Evolutionary conservation across 2,888 invertebrate genomes (phyloP).

Genomic region (Lepidonotus clava): DNA sequence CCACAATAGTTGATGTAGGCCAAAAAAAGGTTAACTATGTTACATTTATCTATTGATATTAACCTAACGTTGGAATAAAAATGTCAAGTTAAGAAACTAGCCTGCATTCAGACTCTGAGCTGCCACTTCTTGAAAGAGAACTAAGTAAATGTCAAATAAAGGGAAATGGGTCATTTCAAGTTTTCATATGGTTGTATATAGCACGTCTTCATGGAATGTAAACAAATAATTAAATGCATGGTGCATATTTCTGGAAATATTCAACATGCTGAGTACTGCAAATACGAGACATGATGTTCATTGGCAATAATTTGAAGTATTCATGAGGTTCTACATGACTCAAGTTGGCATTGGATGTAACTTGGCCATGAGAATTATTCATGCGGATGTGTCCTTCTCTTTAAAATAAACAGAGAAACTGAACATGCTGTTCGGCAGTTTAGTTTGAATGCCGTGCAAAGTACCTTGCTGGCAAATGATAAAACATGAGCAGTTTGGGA

Average conservation of each 20-base stretch:
- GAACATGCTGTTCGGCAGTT: background rate
- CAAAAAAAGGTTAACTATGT: too few relatives aligned
- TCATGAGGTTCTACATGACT: background rate
- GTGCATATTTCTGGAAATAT: background rate
- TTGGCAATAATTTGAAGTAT: background rate
- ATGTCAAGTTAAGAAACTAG: constrained; percentile 3
- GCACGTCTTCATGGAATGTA: too few relatives aligned
- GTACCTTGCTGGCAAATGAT: background rate
- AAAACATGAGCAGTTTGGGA: background rate
- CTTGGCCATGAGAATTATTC: background rate
- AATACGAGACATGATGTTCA: background rate
- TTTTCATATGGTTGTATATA: background rate
- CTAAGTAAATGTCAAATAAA: background rate
- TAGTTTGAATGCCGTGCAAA: background rate
- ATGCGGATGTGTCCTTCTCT: background rate
- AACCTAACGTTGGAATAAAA: background rate
- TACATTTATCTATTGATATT: background rate
- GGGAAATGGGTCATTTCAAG: background rate
- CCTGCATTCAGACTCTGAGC: constrained; percentile 40
- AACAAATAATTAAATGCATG: background rate
- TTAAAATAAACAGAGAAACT: background rate
- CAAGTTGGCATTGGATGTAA: background rate
- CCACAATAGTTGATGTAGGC: background rate
- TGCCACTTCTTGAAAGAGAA: constrained; percentile 18
- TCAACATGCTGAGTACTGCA: background rate